Conservation (phyloP, 23 tunicate species). For the Ciona savignyi region DNA sequence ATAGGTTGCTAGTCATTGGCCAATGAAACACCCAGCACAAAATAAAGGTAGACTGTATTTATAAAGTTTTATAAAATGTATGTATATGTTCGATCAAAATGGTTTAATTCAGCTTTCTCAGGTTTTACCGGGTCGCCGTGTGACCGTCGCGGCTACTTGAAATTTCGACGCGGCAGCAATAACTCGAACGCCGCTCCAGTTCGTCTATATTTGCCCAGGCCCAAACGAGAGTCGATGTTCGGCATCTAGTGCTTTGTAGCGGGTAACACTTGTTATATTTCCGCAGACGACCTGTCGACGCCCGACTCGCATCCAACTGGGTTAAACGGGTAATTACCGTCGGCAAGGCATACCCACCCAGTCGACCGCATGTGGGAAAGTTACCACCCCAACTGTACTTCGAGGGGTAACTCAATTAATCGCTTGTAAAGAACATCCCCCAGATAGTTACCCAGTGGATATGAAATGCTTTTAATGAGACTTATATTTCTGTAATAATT, state of each 20-base stretch:
- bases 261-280: background rate
- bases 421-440: too few species aligned
- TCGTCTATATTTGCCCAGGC: background rate
- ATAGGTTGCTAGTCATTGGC: too few species aligned
- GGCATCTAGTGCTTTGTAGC: background rate
- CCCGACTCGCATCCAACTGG: background rate
- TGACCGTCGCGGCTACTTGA: conserved; percentile 1
- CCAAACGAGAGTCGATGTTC: background rate
- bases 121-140: too few species aligned
- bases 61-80: too few species aligned
- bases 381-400: background rate
- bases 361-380: background rate
- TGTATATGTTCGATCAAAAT: too few species aligned
- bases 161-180: background rate
- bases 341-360: background rate
- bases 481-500: too few species aligned
- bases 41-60: too few species aligned
- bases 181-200: background rate
- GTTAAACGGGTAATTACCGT: background rate
- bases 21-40: too few species aligned
- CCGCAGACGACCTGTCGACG: background rate
- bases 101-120: too few species aligned
- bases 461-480: too few species aligned
- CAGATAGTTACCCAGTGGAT: too few species aligned
- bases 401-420: too few species aligned